phyloP scores from a whole-genome alignment of 2,113 vertebrate species.

The Gallinago undulata region DNA sequence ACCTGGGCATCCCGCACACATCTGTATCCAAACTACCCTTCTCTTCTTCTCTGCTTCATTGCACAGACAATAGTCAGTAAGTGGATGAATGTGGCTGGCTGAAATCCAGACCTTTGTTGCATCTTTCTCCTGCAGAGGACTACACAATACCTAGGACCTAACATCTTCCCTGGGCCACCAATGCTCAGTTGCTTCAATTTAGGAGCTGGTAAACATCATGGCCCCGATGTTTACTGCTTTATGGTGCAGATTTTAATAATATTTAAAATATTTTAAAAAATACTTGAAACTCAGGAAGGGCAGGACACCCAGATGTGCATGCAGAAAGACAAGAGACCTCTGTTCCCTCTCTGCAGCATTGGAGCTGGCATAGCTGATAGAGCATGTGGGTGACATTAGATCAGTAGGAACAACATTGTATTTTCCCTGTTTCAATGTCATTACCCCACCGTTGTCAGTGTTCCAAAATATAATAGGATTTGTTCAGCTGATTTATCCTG shows the following conservation, averaged over 20 bases:
- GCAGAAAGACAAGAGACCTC: background rate
- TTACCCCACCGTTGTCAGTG: constrained; percentile 11
- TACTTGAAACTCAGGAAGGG: background rate
- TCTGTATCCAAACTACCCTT: fast-evolving
- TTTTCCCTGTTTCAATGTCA: constrained; percentile 38
- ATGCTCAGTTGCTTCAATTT: background rate
- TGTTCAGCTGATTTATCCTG: constrained; percentile 69
- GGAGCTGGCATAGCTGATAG: background rate
- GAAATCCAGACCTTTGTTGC: background rate
- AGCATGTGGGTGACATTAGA: background rate
- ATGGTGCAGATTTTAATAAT: background rate
- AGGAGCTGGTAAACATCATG: background rate
- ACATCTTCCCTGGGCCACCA: background rate
- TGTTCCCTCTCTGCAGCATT: background rate
- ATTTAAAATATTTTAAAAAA: background rate
- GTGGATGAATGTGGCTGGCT: background rate
- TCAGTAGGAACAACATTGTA: background rate
- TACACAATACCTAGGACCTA: fast-evolving
- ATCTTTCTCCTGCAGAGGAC: background rate
- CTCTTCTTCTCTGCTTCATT: background rate
- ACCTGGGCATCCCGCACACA: background rate
- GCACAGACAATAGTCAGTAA: background rate
- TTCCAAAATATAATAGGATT: constrained; percentile 74
- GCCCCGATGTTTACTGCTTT: background rate
- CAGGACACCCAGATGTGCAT: background rate